phyloP scores from a whole-genome alignment of 2,113 vertebrate genomes.

The Dasypus novemcinctus region DNA sequence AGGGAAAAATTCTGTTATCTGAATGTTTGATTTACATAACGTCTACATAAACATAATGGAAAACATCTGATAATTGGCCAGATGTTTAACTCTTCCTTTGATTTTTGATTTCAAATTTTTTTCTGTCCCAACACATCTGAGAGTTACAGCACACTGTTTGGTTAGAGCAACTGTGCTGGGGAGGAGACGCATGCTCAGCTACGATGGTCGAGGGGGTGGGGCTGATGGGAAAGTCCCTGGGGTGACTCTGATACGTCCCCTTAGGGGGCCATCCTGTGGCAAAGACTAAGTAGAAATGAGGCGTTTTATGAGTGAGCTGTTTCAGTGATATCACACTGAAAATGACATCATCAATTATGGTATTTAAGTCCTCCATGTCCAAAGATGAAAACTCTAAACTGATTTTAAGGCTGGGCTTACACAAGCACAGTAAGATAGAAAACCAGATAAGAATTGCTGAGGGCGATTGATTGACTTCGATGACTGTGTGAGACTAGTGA shows the following conservation, averaged over 20 bases:
- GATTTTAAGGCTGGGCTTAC: neutral
- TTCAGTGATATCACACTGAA: constrained; percentile 19
- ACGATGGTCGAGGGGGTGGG: neutral
- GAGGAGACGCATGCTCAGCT: neutral
- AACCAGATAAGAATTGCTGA: neutral
- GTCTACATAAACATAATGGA: neutral
- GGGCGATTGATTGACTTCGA: neutral
- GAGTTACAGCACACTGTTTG: neutral
- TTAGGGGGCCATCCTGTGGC: constrained; percentile 9
- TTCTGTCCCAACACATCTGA: constrained; percentile 14
- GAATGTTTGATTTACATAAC: neutral
- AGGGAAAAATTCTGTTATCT: neutral
- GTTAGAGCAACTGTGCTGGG: neutral
- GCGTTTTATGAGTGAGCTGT: constrained; percentile 67
- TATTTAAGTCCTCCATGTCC: constrained; percentile 52
- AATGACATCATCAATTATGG: constrained; percentile 70
- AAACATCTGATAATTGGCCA: constrained; percentile 28
- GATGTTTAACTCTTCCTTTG: constrained; percentile 36
- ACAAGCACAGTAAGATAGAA: neutral
- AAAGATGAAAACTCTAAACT: neutral
- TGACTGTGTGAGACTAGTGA: neutral
- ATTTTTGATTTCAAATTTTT: constrained; percentile 34
- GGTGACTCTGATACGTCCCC: constrained; percentile 23
- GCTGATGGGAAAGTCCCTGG: neutral
- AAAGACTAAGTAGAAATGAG: constrained; percentile 70